phyloP scores from a whole-genome alignment of 2,113 vertebrate genomes.

The Pseudorasbora parva region DNA sequence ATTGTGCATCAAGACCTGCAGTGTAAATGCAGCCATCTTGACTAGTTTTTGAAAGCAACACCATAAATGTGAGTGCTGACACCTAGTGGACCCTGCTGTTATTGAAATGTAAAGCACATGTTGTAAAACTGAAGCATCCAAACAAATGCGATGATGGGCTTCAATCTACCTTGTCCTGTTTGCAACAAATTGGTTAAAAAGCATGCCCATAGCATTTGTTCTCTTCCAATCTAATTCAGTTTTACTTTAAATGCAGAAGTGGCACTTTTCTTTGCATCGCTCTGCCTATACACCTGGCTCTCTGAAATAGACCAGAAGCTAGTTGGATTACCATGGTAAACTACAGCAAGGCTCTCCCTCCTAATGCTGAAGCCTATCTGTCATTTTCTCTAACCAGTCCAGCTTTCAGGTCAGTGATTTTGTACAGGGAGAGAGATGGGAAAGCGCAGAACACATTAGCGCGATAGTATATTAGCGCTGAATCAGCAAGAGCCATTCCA shows the following conservation, averaged over 20 bases:
- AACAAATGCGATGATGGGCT: not conserved
- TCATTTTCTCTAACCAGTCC: constrained; percentile 46
- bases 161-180: not conserved
- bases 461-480: constrained; percentile 45
- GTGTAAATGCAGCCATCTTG: too few relatives aligned
- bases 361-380: constrained; percentile 46
- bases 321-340: constrained; percentile 12
- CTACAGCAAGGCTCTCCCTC: constrained; percentile 14
- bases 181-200: constrained; percentile 1
- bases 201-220: not conserved
- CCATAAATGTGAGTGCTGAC: not conserved
- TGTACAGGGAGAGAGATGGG: constrained; percentile 46
- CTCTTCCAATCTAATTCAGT: not conserved
- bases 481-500: constrained; percentile 49
- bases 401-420: constrained; percentile 57
- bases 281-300: not conserved
- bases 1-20: too few relatives aligned
- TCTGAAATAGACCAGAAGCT: not conserved
- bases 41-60: not conserved
- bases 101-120: not conserved
- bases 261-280: not conserved
- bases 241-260: constrained; percentile 3
- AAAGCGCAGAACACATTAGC: constrained; percentile 50
- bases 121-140: not conserved
- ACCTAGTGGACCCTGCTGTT: not conserved